These are phyloP conservation scores for Amphibalanus amphitrite DNA, from an alignment of 1,140 invertebrate genomes.

Conservation along the genomic window DNA sequence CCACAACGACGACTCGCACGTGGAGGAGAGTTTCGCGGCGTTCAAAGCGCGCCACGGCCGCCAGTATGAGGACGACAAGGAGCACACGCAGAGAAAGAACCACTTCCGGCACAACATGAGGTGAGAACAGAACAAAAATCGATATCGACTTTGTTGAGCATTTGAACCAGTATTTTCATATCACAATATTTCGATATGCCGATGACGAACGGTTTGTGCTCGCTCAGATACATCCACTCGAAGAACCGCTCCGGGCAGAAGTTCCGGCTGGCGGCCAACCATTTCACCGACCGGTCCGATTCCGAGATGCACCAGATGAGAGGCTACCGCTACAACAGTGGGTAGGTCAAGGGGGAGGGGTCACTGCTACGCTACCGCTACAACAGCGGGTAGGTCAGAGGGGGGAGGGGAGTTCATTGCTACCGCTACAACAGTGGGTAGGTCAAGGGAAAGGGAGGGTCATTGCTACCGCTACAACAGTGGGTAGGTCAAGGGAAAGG, in stretches of 20 bases:
- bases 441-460: too few species aligned
- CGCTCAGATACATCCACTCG: conserved; percentile 47
- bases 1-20: conserved; percentile 46
- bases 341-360: too few species aligned
- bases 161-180: too few species aligned
- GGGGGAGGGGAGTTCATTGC: too few species aligned
- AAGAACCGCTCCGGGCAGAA: conserved; percentile 57
- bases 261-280: conserved; percentile 64
- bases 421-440: not conserved
- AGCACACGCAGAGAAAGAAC: conserved; percentile 52
- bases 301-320: conserved; percentile 59
- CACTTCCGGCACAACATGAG: conserved; percentile 75
- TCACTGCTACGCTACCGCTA: too few species aligned
- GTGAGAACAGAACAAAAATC: conserved; percentile 17
- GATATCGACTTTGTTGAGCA: too few species aligned
- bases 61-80: conserved; percentile 41
- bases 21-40: conserved; percentile 53
- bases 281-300: conserved; percentile 65
- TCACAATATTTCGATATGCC: too few species aligned
- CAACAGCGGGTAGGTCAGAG: too few species aligned
- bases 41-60: conserved; percentile 58
- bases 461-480: too few species aligned
- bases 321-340: conserved; percentile 28
- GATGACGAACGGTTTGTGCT: too few species aligned
- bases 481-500: too few species aligned